These are phyloP conservation scores for Sympetrum striolatum DNA, from an alignment of 2,888 invertebrate species.

Conservation along the genomic window DNA sequence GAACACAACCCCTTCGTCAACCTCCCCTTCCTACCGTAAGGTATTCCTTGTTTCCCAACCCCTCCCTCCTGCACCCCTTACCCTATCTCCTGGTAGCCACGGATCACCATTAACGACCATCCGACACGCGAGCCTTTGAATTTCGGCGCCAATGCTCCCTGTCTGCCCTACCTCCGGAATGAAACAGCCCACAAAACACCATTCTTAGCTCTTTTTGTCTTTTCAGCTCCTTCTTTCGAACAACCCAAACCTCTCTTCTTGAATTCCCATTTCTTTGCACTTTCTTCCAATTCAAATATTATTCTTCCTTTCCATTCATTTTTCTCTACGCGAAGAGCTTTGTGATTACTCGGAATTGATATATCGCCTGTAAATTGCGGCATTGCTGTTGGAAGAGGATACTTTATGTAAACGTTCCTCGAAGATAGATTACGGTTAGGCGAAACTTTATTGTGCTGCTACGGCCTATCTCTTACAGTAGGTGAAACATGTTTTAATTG, in stretches of 20 bases:
- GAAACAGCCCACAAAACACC: neutral
- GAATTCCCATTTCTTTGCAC: neutral
- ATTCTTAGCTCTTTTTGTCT: neutral
- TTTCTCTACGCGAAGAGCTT: neutral
- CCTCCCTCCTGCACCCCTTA: neutral
- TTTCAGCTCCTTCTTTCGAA: neutral
- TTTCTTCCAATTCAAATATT: neutral
- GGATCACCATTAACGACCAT: neutral
- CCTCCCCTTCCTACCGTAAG: neutral
- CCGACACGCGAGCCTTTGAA: constrained; percentile 20
- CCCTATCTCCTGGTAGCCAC: neutral
- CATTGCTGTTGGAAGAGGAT: too few relatives aligned
- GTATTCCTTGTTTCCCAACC: neutral
- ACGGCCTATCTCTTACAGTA: too few relatives aligned
- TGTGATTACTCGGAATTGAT: neutral
- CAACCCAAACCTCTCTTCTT: too few relatives aligned
- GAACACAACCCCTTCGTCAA: neutral
- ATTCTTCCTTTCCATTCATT: neutral
- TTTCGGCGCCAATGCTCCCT: constrained; percentile 15
- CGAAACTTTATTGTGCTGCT: too few relatives aligned
- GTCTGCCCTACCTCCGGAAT: neutral
- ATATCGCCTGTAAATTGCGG: too few relatives aligned
- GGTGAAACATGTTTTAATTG: too few relatives aligned
- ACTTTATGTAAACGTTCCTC: too few relatives aligned
- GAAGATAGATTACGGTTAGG: too few relatives aligned